These are phyloP conservation scores for Troides helena DNA, from an alignment of 2,888 invertebrate species.

Conservation along the genomic window DNA sequence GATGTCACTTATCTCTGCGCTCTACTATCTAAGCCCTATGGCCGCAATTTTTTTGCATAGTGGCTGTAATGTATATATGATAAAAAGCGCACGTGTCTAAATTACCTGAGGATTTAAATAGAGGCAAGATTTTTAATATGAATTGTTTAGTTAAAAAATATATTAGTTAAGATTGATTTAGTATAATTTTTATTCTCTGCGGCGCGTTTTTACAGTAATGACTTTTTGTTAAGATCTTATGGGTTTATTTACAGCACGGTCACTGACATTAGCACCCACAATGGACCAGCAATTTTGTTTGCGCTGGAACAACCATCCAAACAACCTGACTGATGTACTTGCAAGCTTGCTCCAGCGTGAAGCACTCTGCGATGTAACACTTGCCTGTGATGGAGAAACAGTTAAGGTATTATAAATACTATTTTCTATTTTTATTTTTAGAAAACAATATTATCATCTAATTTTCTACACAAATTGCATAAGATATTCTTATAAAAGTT, in stretches of 20 bases:
- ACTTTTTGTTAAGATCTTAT: slow-evolving; percentile 49
- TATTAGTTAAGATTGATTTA: slow-evolving; percentile 29
- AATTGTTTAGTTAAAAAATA: slow-evolving; percentile 27
- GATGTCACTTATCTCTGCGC: slow-evolving; percentile 79
- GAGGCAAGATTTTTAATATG: slow-evolving; percentile 54
- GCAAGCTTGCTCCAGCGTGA: slow-evolving; percentile 92
- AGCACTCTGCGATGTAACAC: slow-evolving; percentile 94
- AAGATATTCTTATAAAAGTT: no score
- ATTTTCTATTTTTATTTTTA: no score
- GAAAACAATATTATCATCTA: no score
- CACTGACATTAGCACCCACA: slow-evolving; percentile 80
- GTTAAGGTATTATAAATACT: slow-evolving; percentile 81
- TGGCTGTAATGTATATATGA: slow-evolving; percentile 68
- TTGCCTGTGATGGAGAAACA: slow-evolving; percentile 94
- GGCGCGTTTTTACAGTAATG: slow-evolving; percentile 46
- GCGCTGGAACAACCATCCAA: slow-evolving; percentile 97
- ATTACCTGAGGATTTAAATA: slow-evolving; percentile 46
- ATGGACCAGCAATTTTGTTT: slow-evolving; percentile 94
- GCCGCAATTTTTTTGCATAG: slow-evolving; percentile 77
- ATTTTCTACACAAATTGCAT: no score
- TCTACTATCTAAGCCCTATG: slow-evolving; percentile 80
- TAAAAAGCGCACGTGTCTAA: slow-evolving; percentile 69
- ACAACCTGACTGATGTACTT: slow-evolving; percentile 93
- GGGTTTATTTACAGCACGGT: slow-evolving; percentile 71
- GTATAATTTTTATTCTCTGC: slow-evolving; percentile 35